Percentiles rank a stretch among this genome's conserved stretches.
Conservation (phyloP, 2,888 invertebrate genomes). For the Callyntrura guangdongensis region DNA sequence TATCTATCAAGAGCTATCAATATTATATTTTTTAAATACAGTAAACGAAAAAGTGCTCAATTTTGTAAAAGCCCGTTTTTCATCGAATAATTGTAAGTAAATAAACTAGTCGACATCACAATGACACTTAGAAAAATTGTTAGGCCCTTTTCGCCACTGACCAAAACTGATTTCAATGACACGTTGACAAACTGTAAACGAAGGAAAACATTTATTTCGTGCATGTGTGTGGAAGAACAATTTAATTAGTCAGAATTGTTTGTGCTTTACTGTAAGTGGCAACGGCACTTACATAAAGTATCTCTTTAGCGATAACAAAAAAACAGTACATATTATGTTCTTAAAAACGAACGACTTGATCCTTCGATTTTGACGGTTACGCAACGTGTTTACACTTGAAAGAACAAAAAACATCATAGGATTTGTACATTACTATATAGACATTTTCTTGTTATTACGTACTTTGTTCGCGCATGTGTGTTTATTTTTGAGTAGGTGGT, state of each 20-base stretch:
- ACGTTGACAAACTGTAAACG: background rate
- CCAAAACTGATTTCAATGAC: background rate
- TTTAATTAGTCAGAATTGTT: slow-evolving; percentile 78
- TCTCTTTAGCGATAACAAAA: background rate
- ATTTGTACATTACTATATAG: slow-evolving; percentile 26
- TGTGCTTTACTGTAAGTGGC: slow-evolving; percentile 15
- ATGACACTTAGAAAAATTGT: background rate
- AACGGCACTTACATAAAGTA: background rate
- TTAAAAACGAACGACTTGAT: slow-evolving; percentile 8
- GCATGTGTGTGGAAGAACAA: slow-evolving; percentile 53
- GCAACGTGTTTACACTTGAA: background rate
- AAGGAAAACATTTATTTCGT: background rate
- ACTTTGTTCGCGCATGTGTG: slow-evolving; percentile 47
- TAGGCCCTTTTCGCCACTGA: too few species aligned
- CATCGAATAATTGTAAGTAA: slow-evolving; percentile 14
- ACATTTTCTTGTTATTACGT: background rate
- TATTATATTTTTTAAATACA: slow-evolving; percentile 30
- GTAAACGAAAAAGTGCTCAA: slow-evolving; percentile 36
- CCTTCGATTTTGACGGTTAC: background rate
- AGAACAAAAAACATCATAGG: background rate
- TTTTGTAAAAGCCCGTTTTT: slow-evolving; percentile 12
- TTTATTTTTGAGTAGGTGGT: slow-evolving; percentile 26
- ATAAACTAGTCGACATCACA: slow-evolving; percentile 35
- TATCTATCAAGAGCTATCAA: background rate
- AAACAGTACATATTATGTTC: too few species aligned